Percentiles rank a stretch among this genome's conserved stretches.
These are phyloP conservation scores for Pseudobourletiella spinata DNA, from an alignment of 1,140 invertebrate species.

Conservation along the genomic window DNA sequence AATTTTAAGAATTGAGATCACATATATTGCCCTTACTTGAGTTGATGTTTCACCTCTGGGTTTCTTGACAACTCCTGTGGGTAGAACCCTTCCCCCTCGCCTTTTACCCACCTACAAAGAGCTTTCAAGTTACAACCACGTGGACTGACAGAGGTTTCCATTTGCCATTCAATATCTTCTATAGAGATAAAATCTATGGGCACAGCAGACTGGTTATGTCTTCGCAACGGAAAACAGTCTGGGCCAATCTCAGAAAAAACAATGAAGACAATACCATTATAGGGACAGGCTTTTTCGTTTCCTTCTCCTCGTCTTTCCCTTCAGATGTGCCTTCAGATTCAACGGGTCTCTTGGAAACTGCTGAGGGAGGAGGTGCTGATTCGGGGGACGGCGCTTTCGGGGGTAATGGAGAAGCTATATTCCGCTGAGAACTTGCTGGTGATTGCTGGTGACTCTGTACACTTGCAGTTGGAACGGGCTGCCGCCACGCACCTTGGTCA, in stretches of 20 bases:
- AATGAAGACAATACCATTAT: slow-evolving; percentile 29
- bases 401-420: background rate
- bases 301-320: slow-evolving; percentile 18
- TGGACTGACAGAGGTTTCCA: background rate
- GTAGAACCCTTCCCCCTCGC: slow-evolving; percentile 71
- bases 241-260: slow-evolving; percentile 13
- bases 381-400: background rate
- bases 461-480: slow-evolving; percentile 8
- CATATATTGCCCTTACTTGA: slow-evolving; percentile 13
- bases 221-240: background rate
- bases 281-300: slow-evolving; percentile 26
- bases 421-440: background rate
- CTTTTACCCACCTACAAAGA: slow-evolving; percentile 61
- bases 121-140: slow-evolving; percentile 31
- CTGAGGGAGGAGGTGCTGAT: background rate
- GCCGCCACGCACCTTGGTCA: background rate
- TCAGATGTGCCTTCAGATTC: background rate
- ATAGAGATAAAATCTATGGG: background rate
- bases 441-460: background rate
- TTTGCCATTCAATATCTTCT: no score
- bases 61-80: slow-evolving; percentile 83
- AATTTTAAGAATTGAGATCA: no score
- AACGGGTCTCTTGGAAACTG: background rate
- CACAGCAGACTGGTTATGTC: background rate
- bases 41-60: slow-evolving; percentile 48